Conservation (phyloP, 1,140 invertebrate species). For the Pogonomyrmex barbatus region DNA sequence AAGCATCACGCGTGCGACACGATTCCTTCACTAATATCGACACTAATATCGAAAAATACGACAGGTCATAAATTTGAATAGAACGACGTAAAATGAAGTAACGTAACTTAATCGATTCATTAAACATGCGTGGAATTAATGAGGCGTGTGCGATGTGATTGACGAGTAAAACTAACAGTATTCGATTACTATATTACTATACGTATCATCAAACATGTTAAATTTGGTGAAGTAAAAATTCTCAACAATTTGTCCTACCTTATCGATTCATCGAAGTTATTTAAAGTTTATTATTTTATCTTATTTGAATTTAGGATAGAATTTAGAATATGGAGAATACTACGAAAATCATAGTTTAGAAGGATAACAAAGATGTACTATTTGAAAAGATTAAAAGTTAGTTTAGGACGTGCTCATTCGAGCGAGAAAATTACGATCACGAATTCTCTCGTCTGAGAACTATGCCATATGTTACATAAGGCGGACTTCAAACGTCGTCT, state of each 20-base stretch:
- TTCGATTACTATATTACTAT: slow-evolving; percentile 22
- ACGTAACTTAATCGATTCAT: neutral
- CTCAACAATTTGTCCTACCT: neutral
- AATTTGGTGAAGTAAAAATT: neutral
- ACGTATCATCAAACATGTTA: neutral
- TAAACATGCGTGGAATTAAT: neutral
- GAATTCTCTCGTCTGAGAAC: neutral
- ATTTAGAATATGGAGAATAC: neutral
- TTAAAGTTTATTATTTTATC: neutral
- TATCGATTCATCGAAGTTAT: neutral
- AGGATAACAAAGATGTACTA: neutral
- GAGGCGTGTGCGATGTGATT: neutral
- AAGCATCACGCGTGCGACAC: neutral
- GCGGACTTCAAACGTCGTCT: neutral
- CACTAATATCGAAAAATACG: neutral
- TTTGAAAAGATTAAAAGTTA: neutral
- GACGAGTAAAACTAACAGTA: neutral
- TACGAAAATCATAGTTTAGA: neutral
- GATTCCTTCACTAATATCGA: neutral
- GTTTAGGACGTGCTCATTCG: neutral
- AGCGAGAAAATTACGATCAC: neutral
- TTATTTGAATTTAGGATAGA: neutral
- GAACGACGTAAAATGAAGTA: neutral
- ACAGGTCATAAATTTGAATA: slow-evolving; percentile 30
- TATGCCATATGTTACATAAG: slow-evolving; percentile 18